Conservation (phyloP, 2,888 invertebrate genomes). For the Nowickia ferox region DNA sequence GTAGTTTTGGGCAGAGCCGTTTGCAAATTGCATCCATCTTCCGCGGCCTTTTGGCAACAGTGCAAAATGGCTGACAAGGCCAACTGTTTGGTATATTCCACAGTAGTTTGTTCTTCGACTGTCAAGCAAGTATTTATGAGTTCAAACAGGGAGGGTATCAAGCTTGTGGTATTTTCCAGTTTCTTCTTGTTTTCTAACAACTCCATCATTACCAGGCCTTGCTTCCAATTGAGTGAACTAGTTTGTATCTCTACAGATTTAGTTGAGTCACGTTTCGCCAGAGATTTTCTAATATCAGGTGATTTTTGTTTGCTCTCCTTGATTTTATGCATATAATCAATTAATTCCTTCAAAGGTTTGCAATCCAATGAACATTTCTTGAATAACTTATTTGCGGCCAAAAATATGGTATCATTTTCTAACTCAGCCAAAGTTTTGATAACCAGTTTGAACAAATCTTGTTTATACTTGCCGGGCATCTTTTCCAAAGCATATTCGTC, state of each 20-base stretch:
- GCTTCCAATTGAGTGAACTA: slow-evolving; percentile 89
- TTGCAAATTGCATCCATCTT: slow-evolving; percentile 83
- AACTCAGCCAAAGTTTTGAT: slow-evolving; percentile 85
- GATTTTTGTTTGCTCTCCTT: slow-evolving; percentile 2
- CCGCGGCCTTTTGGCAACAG: slow-evolving; percentile 86
- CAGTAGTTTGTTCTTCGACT: slow-evolving; percentile 91
- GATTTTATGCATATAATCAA: slow-evolving; percentile 85
- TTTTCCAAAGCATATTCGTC: slow-evolving; percentile 81
- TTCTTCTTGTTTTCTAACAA: slow-evolving; percentile 93
- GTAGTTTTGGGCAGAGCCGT: slow-evolving; percentile 83
- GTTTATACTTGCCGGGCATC: slow-evolving; percentile 84
- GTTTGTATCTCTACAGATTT: slow-evolving; percentile 82
- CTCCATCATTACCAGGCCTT: slow-evolving; percentile 91
- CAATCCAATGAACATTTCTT: slow-evolving; percentile 88
- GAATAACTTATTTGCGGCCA: slow-evolving; percentile 86
- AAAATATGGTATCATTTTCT: slow-evolving; percentile 86
- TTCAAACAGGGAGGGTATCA: slow-evolving; percentile 91
- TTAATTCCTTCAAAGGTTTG: slow-evolving; percentile 85
- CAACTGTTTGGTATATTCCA: slow-evolving; percentile 95
- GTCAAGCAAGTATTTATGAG: slow-evolving; percentile 90
- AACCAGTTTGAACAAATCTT: slow-evolving; percentile 84
- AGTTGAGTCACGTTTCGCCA: slow-evolving; percentile 24
- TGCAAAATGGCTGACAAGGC: slow-evolving; percentile 90
- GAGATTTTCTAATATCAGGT: slow-evolving; percentile 63
- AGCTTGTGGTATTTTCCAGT: slow-evolving; percentile 86